These are phyloP conservation scores for Drosophila kambysellisi DNA, from an alignment of 2,888 invertebrate species.

Conservation along the genomic window DNA sequence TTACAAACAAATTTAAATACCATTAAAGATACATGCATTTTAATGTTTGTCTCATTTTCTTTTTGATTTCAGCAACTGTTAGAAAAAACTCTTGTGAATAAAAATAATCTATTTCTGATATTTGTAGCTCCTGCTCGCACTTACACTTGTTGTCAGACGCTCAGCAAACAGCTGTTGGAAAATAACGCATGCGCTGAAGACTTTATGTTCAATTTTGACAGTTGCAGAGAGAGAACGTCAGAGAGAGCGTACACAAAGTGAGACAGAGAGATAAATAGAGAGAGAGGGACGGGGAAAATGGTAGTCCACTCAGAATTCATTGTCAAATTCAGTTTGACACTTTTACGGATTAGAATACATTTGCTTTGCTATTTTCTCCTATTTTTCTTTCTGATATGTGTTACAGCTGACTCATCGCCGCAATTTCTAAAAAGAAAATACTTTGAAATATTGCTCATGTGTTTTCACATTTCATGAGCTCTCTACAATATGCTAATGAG, in stretches of 20 bases:
- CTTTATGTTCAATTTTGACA: conserved; percentile 45
- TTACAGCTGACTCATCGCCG: conserved; percentile 61
- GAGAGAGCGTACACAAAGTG: neutral
- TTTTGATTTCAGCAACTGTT: conserved; percentile 16
- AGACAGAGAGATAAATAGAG: conserved; percentile 13
- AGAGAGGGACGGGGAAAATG: neutral
- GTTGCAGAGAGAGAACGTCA: conserved; percentile 25
- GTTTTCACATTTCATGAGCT: conserved; percentile 27
- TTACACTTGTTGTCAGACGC: conserved; percentile 61
- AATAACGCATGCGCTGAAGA: conserved; percentile 54
- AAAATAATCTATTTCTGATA: conserved; percentile 16
- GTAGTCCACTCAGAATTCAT: neutral
- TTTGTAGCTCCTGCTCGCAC: conserved; percentile 53
- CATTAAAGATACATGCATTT: conserved; percentile 17
- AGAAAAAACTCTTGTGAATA: conserved; percentile 22
- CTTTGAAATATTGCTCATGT: conserved; percentile 23
- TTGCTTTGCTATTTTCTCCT: conserved; percentile 18
- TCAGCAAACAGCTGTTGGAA: conserved; percentile 48
- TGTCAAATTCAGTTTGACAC: conserved; percentile 51
- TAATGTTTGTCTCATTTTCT: conserved; percentile 9
- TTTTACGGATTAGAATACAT: conserved; percentile 35
- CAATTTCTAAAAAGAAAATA: neutral
- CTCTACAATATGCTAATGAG: conserved; percentile 46
- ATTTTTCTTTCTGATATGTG: conserved; percentile 28
- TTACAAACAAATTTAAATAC: conserved; percentile 59